Evolutionary conservation across 2,888 invertebrate genomes (phyloP).

Genomic region (Nomada ruficornis): DNA sequence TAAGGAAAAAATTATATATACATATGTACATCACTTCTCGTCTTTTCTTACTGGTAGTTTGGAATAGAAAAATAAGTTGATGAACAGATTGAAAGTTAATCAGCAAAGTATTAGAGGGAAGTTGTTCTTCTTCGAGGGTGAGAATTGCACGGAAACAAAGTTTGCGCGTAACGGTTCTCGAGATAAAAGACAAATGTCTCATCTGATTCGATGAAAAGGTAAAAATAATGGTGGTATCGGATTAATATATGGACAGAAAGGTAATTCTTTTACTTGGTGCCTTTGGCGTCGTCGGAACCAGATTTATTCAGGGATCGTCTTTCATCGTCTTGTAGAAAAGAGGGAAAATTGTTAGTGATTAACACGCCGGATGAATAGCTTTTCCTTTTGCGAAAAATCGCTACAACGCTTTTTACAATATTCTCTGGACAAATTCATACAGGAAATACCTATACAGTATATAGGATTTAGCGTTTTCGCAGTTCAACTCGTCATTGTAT

Average conservation of each 20-base stretch:
- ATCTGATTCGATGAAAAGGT: slow-evolving; percentile 24
- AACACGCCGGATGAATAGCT: slow-evolving; percentile 12
- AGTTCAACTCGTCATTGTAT: slow-evolving; percentile 36
- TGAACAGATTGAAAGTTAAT: slow-evolving; percentile 43
- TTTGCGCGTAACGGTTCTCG: slow-evolving; percentile 18
- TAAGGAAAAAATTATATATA: slow-evolving; percentile 65
- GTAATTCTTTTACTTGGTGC: slow-evolving; percentile 69
- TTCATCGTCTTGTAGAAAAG: slow-evolving; percentile 56
- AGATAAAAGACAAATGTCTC: slow-evolving; percentile 28
- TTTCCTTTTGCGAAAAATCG: slow-evolving; percentile 1
- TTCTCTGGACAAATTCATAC: background rate
- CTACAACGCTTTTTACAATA: slow-evolving; percentile 14
- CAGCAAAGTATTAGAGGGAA: slow-evolving; percentile 37
- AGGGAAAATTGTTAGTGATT: slow-evolving; percentile 25
- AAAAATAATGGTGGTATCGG: slow-evolving; percentile 15
- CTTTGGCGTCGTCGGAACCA: slow-evolving; percentile 67
- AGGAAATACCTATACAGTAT: background rate
- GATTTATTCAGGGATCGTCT: slow-evolving; percentile 62
- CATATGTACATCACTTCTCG: slow-evolving; percentile 59
- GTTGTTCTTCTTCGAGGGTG: slow-evolving; percentile 12
- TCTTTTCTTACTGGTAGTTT: slow-evolving; percentile 67
- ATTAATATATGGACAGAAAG: slow-evolving; percentile 7
- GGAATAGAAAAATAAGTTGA: slow-evolving; percentile 54
- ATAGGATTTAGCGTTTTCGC: slow-evolving; percentile 20
- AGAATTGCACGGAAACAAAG: slow-evolving; percentile 9